Conservation (phyloP, 1,140 invertebrate species). For the Lordiphosa clarofinis region DNA sequence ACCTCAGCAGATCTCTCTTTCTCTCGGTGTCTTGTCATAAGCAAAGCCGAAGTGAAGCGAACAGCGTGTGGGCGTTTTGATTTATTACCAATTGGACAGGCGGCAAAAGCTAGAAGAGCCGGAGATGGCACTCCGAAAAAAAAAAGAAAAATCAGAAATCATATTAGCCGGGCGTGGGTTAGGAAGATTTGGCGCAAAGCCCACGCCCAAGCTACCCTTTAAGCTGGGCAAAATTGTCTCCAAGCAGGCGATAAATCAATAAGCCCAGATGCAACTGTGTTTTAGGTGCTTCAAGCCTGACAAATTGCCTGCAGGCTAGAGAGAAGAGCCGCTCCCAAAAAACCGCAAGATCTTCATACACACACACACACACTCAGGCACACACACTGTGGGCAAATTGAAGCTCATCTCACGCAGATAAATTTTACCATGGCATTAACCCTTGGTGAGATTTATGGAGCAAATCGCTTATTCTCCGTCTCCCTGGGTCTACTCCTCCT, state of each 20-base stretch:
- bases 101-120: conserved; percentile 11
- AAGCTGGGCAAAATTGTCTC: conserved; percentile 1
- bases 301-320: conserved; percentile 35
- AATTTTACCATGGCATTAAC: conserved; percentile 42
- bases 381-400: conserved; percentile 5
- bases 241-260: conserved; percentile 58
- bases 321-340: conserved; percentile 11
- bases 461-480: conserved; percentile 40
- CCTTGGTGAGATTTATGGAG: conserved; percentile 68
- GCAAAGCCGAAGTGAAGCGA: conserved; percentile 12
- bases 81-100: conserved; percentile 70
- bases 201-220: too few relatives aligned
- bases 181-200: background rate
- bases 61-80: conserved; percentile 67
- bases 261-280: conserved; percentile 57
- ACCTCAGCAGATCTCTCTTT: background rate
- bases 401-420: conserved; percentile 52
- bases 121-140: conserved; percentile 22
- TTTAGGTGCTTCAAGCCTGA: conserved; percentile 5
- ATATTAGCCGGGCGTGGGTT: background rate
- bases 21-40: conserved; percentile 24
- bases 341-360: conserved; percentile 19
- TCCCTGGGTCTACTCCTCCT: conserved; percentile 5
- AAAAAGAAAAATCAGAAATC: conserved; percentile 3
- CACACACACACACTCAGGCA: too few relatives aligned